Percentiles rank a stretch among this genome's conserved stretches.
Conservation (phyloP, 2,113 vertebrate genomes). For the Tragelaphus imberbis region DNA sequence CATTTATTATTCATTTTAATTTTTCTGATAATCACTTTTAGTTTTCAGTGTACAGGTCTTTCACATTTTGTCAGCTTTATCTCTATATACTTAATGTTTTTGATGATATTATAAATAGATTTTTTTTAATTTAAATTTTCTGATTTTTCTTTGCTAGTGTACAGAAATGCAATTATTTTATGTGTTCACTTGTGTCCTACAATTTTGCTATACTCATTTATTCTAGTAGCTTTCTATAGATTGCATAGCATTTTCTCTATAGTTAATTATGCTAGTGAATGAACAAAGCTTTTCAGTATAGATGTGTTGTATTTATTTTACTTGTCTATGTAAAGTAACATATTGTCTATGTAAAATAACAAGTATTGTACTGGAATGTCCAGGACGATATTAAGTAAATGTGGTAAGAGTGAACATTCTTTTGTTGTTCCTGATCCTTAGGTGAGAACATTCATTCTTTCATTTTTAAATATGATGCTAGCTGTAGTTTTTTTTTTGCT, state of each 20-base stretch:
- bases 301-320: background rate
- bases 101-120: background rate
- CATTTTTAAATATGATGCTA: background rate
- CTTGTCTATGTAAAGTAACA: background rate
- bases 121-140: background rate
- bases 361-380: background rate
- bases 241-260: background rate
- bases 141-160: background rate
- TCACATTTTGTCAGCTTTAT: background rate
- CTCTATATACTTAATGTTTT: background rate
- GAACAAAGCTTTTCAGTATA: background rate
- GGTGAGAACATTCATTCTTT: background rate
- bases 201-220: background rate
- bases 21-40: background rate
- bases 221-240: slow-evolving; percentile 12
- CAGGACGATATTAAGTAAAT: background rate
- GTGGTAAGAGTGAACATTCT: background rate
- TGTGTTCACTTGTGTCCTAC: background rate
- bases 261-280: background rate
- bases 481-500: background rate
- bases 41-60: background rate
- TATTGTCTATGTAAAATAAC: background rate
- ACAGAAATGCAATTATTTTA: background rate
- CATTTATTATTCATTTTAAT: background rate
- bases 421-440: background rate